Conservation (phyloP, 2,797 vertebrate species). For the Catharus ustulatus region DNA sequence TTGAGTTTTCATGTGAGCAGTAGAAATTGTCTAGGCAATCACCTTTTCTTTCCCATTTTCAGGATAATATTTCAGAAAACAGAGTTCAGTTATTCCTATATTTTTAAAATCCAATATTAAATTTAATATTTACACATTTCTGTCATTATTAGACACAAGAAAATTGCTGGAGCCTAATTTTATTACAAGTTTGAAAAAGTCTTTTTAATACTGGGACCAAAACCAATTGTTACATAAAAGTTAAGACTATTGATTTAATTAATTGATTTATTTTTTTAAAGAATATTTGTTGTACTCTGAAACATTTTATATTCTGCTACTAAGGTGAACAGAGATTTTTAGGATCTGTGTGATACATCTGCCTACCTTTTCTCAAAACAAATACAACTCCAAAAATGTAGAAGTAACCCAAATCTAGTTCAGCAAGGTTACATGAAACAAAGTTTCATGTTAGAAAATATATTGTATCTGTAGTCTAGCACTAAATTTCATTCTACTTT, state of each 20-base stretch:
- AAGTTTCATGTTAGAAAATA: neutral
- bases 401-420: constrained; percentile 3
- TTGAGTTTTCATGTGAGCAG: neutral
- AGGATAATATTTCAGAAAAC: neutral
- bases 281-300: neutral
- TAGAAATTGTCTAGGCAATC: neutral
- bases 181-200: neutral
- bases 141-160: neutral
- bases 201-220: neutral
- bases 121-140: neutral
- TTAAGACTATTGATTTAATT: neutral
- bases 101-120: neutral
- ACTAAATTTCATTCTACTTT: constrained; percentile 35
- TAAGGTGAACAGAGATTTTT: neutral
- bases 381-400: neutral
- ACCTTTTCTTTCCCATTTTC: neutral
- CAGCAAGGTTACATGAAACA: neutral
- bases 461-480: neutral
- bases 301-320: neutral
- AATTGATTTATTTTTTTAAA: neutral
- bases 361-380: neutral
- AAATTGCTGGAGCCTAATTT: neutral
- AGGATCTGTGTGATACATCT: neutral
- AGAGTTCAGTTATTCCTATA: neutral
- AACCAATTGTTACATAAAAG: neutral